Percentiles rank a stretch among this genome's conserved stretches.
These are phyloP conservation scores for Sialia sialis DNA, from an alignment of 2,113 vertebrate species.

Conservation along the genomic window DNA sequence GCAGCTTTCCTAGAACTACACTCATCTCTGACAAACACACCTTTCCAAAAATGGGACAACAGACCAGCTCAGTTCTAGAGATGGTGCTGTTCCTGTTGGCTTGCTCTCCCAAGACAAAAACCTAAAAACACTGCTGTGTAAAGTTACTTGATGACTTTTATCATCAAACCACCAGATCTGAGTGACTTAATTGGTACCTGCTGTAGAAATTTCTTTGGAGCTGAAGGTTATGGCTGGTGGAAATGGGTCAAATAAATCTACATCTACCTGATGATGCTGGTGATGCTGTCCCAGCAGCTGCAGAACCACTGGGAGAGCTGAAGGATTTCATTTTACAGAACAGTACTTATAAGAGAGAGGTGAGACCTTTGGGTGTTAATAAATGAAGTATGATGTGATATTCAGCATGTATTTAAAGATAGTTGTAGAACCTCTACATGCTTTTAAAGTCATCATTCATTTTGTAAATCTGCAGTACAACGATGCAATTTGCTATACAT, in stretches of 20 bases:
- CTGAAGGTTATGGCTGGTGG: not conserved
- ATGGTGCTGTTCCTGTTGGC: not conserved
- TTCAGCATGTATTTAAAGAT: not conserved
- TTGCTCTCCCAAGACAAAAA: not conserved
- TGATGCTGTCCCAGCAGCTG: not conserved
- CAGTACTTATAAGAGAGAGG: not conserved
- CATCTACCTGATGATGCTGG: not conserved
- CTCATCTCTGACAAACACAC: not conserved
- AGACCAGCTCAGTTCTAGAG: not conserved
- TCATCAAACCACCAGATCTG: not conserved
- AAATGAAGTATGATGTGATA: not conserved
- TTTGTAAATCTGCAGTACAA: not conserved
- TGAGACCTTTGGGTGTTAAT: not conserved
- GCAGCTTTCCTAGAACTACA: rapidly evolving
- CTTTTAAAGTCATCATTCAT: not conserved
- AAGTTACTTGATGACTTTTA: not conserved
- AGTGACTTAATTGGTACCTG: not conserved
- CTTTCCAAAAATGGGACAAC: not conserved
- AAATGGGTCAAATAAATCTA: not conserved
- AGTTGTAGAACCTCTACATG: not conserved
- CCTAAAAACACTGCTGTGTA: not conserved
- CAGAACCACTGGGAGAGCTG: not conserved
- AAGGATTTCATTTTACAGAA: not conserved
- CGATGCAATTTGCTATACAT: not conserved
- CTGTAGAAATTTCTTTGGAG: not conserved